A percentile compares a stretch with the other conserved stretches of the same genome.
Conservation (phyloP, 2,888 invertebrate genomes). For the Heliconius hortense region DNA sequence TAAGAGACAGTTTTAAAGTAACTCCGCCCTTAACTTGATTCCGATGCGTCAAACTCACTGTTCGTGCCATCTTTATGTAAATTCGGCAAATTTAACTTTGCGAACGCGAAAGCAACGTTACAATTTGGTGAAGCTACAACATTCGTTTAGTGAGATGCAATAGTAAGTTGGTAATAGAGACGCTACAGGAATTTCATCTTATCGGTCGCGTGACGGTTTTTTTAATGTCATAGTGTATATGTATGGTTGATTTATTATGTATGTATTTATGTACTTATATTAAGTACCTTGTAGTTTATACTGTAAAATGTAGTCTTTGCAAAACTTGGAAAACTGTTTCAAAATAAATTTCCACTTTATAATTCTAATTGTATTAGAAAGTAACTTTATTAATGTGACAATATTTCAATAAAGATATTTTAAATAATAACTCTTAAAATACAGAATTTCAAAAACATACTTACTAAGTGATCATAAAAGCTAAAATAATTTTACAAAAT, state of each 20-base stretch:
- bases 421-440: no score
- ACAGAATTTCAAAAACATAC: background rate
- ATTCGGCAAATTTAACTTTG: slow-evolving; percentile 64
- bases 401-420: no score
- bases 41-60: slow-evolving; percentile 67
- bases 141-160: slow-evolving; percentile 44
- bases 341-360: background rate
- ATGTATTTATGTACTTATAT: background rate
- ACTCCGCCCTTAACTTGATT: slow-evolving; percentile 76
- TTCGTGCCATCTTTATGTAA: slow-evolving; percentile 75
- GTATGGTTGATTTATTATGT: slow-evolving; percentile 55
- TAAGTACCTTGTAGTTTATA: background rate
- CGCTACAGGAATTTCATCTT: slow-evolving; percentile 61
- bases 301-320: background rate
- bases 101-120: slow-evolving; percentile 41
- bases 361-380: no score
- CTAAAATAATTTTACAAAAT: no score
- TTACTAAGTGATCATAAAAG: no score
- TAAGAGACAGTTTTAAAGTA: slow-evolving; percentile 81
- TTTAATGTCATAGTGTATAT: slow-evolving; percentile 58
- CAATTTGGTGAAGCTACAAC: slow-evolving; percentile 37
- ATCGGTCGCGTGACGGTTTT: slow-evolving; percentile 67
- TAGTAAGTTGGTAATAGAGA: slow-evolving; percentile 48
- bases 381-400: no score
- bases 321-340: background rate